A percentile compares a stretch with the other conserved stretches of the same genome.
phyloP scores from a whole-genome alignment of 2,113 vertebrate genomes.

The Xiphias gladius region DNA sequence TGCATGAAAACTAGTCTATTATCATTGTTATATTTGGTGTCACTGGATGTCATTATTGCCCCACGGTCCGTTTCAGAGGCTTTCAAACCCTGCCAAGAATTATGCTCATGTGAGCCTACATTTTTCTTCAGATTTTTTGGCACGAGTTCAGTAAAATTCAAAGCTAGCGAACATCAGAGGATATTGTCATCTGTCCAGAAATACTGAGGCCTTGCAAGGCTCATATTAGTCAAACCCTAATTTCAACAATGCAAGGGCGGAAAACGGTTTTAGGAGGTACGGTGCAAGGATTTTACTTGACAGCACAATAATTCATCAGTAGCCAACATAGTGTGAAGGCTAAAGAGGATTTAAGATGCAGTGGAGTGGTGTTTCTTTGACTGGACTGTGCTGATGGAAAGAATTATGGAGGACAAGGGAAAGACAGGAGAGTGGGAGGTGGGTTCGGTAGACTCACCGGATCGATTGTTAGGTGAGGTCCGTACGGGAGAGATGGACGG shows the following conservation, averaged over 20 bases:
- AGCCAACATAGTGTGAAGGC: constrained; percentile 61
- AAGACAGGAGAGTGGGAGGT: not conserved
- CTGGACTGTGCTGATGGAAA: constrained; percentile 38
- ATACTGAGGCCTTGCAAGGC: constrained; percentile 7
- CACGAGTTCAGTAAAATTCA: not conserved
- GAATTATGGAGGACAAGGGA: constrained; percentile 52
- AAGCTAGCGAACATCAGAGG: constrained; percentile 1
- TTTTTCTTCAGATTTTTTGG: not conserved
- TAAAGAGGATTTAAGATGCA: constrained; percentile 37
- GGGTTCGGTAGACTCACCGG: constrained; percentile 86
- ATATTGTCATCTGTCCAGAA: constrained; percentile 15
- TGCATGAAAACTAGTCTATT: not conserved
- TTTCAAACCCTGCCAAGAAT: not conserved
- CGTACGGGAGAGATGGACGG: constrained; percentile 98
- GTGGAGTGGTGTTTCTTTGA: constrained; percentile 28
- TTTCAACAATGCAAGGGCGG: constrained; percentile 32
- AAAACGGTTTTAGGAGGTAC: constrained; percentile 19
- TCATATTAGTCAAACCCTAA: constrained; percentile 31
- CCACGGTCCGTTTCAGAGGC: not conserved
- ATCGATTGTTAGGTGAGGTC: constrained; percentile 98
- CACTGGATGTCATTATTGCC: not conserved
- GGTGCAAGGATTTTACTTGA: constrained; percentile 41
- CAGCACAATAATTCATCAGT: constrained; percentile 44
- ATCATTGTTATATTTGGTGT: not conserved
- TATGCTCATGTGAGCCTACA: not conserved